Evolutionary conservation across 2,113 vertebrate genomes (phyloP).

Genomic region (Phoxinus phoxinus): DNA sequence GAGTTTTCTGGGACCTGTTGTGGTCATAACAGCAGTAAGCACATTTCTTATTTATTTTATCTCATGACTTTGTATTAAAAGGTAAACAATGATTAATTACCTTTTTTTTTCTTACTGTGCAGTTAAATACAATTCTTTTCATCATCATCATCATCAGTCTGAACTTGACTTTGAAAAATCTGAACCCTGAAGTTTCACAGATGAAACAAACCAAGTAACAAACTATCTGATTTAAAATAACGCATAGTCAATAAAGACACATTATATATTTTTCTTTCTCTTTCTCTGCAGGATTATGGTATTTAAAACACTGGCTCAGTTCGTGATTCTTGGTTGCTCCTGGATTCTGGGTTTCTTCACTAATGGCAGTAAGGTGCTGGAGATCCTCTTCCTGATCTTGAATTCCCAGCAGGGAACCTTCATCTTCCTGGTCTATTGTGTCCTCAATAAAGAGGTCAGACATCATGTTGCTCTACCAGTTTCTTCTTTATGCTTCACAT

Average conservation of each 20-base stretch:
- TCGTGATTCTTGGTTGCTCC: conserved; percentile 41
- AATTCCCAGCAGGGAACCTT: neutral
- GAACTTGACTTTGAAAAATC: conserved; percentile 62
- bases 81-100: neutral
- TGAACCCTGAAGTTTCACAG: conserved; percentile 66
- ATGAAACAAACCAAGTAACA: conserved; percentile 65
- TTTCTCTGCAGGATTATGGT: neutral
- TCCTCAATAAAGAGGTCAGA: conserved; percentile 37
- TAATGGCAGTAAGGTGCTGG: too few relatives aligned
- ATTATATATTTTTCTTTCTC: neutral
- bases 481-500: too few relatives aligned
- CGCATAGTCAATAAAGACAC: too few relatives aligned
- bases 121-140: conserved; percentile 69
- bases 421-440: neutral
- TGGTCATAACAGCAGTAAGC: conserved; percentile 1
- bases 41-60: neutral
- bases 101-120: neutral
- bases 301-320: conserved; percentile 44
- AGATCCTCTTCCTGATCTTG: neutral
- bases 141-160: conserved; percentile 67
- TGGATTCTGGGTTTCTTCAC: conserved; percentile 34
- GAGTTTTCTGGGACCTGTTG: conserved; percentile 53
- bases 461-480: neutral
- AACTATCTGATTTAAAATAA: neutral
- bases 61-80: neutral